Percentiles rank a stretch among this genome's conserved stretches.
Conservation (phyloP, 2,797 vertebrate genomes). For the Loriculus beryllinus region DNA sequence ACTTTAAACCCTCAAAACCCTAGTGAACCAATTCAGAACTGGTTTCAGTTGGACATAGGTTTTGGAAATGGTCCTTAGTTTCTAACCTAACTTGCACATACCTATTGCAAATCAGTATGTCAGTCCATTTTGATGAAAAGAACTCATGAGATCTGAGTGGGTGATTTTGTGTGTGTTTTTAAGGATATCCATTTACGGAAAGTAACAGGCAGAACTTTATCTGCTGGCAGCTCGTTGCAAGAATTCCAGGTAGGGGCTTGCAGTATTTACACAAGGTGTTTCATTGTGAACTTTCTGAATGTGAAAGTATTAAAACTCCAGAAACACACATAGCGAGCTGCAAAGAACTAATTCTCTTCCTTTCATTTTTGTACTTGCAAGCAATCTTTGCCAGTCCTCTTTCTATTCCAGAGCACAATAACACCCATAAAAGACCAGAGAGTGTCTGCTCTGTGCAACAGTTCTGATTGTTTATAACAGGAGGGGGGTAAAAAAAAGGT, state of each 20-base stretch:
- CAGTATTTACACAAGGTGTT: slow-evolving; percentile 62
- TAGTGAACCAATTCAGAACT: neutral
- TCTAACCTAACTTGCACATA: neutral
- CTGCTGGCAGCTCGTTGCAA: slow-evolving; percentile 50
- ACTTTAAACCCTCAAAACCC: neutral
- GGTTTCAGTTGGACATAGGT: neutral
- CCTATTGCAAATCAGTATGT: neutral
- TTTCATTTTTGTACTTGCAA: slow-evolving; percentile 39
- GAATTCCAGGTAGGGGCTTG: slow-evolving; percentile 34
- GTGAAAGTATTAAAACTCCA: slow-evolving; percentile 16
- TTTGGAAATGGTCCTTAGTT: neutral
- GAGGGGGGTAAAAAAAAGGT: neutral
- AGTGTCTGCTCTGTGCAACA: slow-evolving; percentile 38
- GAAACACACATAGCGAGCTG: neutral
- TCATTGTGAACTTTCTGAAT: slow-evolving; percentile 40
- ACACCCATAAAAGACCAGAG: slow-evolving; percentile 20
- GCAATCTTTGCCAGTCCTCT: slow-evolving; percentile 48
- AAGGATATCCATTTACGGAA: neutral
- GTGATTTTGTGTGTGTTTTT: neutral
- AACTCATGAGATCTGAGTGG: neutral
- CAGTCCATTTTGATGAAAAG: neutral
- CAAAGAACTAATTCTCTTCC: slow-evolving; percentile 58
- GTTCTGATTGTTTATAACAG: slow-evolving; percentile 52
- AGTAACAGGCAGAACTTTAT: neutral
- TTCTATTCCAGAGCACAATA: slow-evolving; percentile 22